Evolutionary conservation across 1,140 invertebrate genomes (phyloP).

Genomic region (Drosophila bocqueti): DNA sequence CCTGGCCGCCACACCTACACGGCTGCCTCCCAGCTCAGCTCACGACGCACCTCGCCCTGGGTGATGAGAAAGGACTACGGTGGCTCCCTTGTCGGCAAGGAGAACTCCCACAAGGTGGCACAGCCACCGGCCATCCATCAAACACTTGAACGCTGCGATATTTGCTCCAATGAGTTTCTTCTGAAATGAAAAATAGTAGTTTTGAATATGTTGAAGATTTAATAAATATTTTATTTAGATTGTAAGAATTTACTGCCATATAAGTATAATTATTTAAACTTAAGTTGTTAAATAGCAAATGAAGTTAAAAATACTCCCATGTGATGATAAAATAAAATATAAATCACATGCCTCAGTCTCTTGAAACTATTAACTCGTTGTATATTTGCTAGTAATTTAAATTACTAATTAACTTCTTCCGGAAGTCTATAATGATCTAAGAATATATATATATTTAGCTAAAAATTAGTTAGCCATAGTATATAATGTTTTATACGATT

Average conservation of each 20-base stretch:
- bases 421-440: neutral
- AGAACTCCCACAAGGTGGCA: neutral
- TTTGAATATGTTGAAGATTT: neutral
- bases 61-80: constrained; percentile 51
- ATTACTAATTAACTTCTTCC: neutral
- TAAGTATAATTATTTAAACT: neutral
- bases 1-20: constrained; percentile 40
- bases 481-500: constrained; percentile 4
- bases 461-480: neutral
- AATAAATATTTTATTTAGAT: neutral
- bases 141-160: constrained; percentile 49
- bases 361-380: neutral
- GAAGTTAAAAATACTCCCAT: neutral
- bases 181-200: neutral
- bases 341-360: neutral
- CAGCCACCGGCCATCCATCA: constrained; percentile 6
- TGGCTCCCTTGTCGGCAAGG: constrained; percentile 10
- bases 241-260: constrained; percentile 10
- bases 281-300: neutral
- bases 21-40: constrained; percentile 34
- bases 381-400: neutral
- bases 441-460: neutral
- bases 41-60: constrained; percentile 61
- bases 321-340: constrained; percentile 3
- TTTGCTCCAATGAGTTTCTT: constrained; percentile 54